A percentile compares a stretch with the other conserved stretches of the same genome.
phyloP scores from a whole-genome alignment of 2,113 vertebrate species.

The Rhegmatorhina hoffmannsi region DNA sequence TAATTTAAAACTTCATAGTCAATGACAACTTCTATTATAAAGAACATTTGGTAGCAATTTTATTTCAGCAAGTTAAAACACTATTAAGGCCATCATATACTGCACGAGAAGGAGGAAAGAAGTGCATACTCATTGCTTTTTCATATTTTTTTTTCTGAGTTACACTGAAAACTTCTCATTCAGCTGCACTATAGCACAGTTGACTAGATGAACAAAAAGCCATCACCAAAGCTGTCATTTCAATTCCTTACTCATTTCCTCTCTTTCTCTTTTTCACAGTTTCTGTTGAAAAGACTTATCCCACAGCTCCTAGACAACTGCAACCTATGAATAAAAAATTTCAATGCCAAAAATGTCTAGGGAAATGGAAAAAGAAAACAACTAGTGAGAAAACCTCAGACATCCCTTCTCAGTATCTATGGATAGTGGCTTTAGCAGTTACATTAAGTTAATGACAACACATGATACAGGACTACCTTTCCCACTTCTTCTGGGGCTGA shows the following conservation, averaged over 20 bases:
- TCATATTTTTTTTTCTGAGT: neutral
- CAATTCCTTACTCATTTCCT: constrained; percentile 15
- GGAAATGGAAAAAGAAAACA: neutral
- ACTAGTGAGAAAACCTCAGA: neutral
- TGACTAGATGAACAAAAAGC: neutral
- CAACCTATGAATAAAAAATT: neutral
- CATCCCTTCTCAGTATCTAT: neutral
- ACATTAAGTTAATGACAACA: neutral
- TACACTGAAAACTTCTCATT: neutral
- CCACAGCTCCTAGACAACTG: neutral
- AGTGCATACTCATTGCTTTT: neutral
- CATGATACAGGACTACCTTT: neutral
- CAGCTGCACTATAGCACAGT: neutral
- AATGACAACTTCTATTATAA: neutral
- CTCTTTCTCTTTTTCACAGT: neutral
- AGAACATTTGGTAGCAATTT: neutral
- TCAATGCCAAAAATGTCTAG: neutral
- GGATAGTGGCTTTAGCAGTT: neutral
- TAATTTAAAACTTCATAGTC: neutral
- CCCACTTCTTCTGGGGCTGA: neutral
- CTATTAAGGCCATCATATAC: neutral
- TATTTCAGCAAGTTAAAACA: neutral
- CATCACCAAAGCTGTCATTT: constrained; percentile 13
- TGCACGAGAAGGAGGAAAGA: neutral
- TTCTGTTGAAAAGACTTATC: neutral